Evolutionary conservation across 2,113 vertebrate species (phyloP).

Genomic region (Megatriorchis doriae): DNA sequence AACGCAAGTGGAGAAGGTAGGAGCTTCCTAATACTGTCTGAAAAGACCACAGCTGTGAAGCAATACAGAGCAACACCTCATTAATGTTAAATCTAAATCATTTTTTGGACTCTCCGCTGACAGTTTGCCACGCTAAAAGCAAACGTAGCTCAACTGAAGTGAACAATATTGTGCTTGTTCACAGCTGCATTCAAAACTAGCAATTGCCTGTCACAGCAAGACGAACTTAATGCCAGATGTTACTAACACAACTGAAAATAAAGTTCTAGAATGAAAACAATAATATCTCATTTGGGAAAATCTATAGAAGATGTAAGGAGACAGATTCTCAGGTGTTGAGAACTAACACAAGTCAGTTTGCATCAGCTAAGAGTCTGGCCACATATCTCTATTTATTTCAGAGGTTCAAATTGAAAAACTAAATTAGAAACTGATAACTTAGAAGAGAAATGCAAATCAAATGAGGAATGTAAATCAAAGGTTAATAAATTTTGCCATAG

Average conservation of each 20-base stretch:
- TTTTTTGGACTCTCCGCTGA: not conserved
- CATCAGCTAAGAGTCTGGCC: not conserved
- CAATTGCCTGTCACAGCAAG: not conserved
- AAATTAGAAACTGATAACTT: not conserved
- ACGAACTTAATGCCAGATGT: not conserved
- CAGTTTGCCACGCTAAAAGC: not conserved
- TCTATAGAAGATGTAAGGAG: not conserved
- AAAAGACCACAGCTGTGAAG: not conserved
- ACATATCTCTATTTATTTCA: not conserved
- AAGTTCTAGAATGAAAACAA: not conserved
- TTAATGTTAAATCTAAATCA: not conserved
- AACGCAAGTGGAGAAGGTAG: not conserved
- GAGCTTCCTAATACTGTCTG: not conserved
- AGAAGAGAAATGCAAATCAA: not conserved
- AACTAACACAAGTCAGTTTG: not conserved
- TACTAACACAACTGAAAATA: not conserved
- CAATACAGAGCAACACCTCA: not conserved
- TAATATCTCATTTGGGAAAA: not conserved
- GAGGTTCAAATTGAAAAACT: not conserved
- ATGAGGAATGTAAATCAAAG: constrained; percentile 9
- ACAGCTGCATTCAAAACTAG: not conserved
- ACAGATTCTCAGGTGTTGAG: not conserved
- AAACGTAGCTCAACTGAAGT: not conserved
- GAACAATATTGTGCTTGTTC: not conserved
- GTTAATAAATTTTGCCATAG: constrained; percentile 42